These are phyloP conservation scores for Paradoxurus hermaphroditus DNA, from an alignment of 2,113 vertebrate species.

Conservation along the genomic window DNA sequence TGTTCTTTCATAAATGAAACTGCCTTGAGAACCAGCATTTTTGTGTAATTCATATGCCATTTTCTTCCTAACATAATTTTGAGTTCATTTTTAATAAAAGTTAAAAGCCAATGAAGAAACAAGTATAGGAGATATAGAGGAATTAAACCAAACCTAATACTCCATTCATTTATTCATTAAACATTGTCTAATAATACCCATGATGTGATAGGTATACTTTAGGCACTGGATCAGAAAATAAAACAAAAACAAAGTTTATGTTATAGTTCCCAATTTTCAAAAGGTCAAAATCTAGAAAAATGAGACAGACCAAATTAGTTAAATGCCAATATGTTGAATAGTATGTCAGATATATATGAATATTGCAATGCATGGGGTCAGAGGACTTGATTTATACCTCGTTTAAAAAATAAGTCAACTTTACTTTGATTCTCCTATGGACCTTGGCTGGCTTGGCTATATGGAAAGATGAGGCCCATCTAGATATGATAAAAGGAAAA, in stretches of 20 bases:
- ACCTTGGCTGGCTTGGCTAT: neutral
- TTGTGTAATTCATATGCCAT: neutral
- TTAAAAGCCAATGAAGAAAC: neutral
- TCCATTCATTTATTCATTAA: slow-evolving; percentile 1
- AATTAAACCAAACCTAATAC: slow-evolving; percentile 21
- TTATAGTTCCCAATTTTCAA: neutral
- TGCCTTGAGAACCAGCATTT: neutral
- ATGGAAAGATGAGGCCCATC: neutral
- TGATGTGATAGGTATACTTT: neutral
- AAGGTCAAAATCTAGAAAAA: neutral
- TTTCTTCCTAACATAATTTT: neutral
- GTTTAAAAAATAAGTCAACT: neutral
- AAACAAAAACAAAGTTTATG: neutral
- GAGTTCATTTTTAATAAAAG: slow-evolving; percentile 12
- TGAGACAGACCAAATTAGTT: neutral
- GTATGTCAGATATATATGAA: neutral
- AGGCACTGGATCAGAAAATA: neutral
- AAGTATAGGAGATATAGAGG: neutral
- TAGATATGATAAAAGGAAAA: neutral
- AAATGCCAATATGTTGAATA: neutral
- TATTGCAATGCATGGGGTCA: neutral
- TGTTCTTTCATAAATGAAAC: neutral
- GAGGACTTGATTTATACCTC: neutral
- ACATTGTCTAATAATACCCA: neutral
- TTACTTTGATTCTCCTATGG: neutral